These are phyloP conservation scores for Seira ritae DNA, from an alignment of 2,888 invertebrate species.

Conservation along the genomic window DNA sequence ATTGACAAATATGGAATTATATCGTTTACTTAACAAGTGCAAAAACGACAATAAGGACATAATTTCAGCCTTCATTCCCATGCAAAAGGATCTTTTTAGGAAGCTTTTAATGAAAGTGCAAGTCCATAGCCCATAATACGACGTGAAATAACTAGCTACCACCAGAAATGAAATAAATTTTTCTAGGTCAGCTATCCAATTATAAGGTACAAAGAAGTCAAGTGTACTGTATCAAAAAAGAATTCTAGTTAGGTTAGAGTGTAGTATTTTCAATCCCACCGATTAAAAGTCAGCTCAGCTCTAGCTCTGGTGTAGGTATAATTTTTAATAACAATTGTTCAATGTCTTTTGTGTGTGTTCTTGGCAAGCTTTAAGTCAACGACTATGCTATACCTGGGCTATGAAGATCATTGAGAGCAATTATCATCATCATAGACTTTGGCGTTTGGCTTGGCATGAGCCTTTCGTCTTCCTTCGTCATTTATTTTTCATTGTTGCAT, in stretches of 20 bases:
- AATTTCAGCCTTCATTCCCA: constrained; percentile 39
- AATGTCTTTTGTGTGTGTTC: constrained; percentile 1
- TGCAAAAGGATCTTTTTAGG: constrained; percentile 8
- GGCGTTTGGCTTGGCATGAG: too few species aligned
- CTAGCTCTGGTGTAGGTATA: too few species aligned
- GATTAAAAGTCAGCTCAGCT: too few species aligned
- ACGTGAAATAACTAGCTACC: constrained; percentile 13
- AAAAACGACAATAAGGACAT: constrained; percentile 34
- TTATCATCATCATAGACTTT: neutral
- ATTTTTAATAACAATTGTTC: constrained; percentile 24
- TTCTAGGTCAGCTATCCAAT: constrained; percentile 34
- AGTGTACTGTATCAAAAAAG: too few species aligned
- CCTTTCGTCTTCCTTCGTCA: too few species aligned
- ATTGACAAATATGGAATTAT: constrained; percentile 34
- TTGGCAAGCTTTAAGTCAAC: too few species aligned
- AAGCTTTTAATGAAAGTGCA: constrained; percentile 29
- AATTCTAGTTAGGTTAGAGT: too few species aligned
- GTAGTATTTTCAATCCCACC: too few species aligned
- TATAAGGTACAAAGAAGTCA: constrained; percentile 20
- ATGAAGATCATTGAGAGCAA: neutral
- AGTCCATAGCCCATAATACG: neutral
- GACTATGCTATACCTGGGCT: too few species aligned
- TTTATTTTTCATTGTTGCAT: neutral
- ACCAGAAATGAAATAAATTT: neutral
- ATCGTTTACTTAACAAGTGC: constrained; percentile 15